A percentile compares a stretch with the other conserved stretches of the same genome.
Evolutionary conservation across 64 coral and sea anemone species (phyloP).

Genomic region (Stichodactyla mertensii): DNA sequence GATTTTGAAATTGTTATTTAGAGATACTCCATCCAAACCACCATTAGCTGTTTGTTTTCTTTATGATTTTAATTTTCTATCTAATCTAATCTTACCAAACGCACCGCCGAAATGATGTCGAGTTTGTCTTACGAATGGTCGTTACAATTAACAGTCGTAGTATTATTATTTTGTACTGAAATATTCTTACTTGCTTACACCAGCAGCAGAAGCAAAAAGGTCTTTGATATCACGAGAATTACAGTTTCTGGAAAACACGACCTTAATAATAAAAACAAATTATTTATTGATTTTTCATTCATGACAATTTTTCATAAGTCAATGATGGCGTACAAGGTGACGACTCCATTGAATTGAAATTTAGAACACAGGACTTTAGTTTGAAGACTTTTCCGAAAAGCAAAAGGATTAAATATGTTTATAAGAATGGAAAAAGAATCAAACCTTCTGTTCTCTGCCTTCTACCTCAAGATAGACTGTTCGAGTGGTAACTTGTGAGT

Average conservation of each 20-base stretch:
- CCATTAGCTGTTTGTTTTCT: too few relatives aligned
- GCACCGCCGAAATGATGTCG: too few relatives aligned
- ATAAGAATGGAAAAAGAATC: not conserved
- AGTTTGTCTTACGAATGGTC: not conserved
- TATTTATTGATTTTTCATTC: too few relatives aligned
- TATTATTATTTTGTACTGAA: not conserved
- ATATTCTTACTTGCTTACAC: slow-evolving; percentile 30
- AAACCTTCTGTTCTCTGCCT: slow-evolving; percentile 35
- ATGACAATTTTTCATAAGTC: too few relatives aligned
- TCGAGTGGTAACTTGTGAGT: slow-evolving; percentile 21
- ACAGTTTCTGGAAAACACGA: slow-evolving; percentile 34
- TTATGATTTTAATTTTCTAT: too few relatives aligned
- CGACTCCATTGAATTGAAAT: too few relatives aligned
- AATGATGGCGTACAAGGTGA: too few relatives aligned
- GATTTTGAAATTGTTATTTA: too few relatives aligned
- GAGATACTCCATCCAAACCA: too few relatives aligned
- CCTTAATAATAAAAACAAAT: not conserved
- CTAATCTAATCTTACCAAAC: too few relatives aligned
- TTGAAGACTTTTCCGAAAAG: too few relatives aligned
- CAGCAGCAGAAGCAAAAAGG: slow-evolving; percentile 29
- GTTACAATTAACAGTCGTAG: not conserved
- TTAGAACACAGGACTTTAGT: too few relatives aligned
- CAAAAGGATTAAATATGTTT: not conserved
- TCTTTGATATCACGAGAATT: slow-evolving; percentile 52
- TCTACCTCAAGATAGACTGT: slow-evolving; percentile 36